Base-by-base conservation (phyloP, 2,888 invertebrate genomes). In the Busseola fusca region DNA sequence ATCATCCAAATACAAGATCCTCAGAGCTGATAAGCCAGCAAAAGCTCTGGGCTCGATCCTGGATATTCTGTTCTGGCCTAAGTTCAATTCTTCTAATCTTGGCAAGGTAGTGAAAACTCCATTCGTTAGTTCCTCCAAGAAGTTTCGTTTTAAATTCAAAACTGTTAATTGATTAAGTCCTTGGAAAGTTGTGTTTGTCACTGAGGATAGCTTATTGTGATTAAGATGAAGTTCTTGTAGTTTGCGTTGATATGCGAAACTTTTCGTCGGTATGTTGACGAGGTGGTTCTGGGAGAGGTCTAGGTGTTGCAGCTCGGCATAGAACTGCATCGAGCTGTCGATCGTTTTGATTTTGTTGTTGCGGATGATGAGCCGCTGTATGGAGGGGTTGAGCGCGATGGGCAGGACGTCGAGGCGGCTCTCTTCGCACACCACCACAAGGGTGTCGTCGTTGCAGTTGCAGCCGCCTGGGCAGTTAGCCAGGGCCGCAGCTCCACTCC, bases 311-410 rank as follows among this genome's bases (percentile, higher is more conserved):
- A 98, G 96, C 85, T 98, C 98, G 0, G 97, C 97, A 93, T 98
- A 98, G 94, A 98, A 98, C 90, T 98, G 98, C 93, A 98, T 98
- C 37, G 98, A 98, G 64, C 98, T 98, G 92, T 98, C 98, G 83
- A 98, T 98, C 25, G 98, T 98, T 91, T 98, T 98, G 87, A 98
- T 98, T 88, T 97, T 97, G 92, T 98, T 98, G 92, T 97, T 98
- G 87, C 97, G 97, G 78, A 98, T 97, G 84, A 98, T 97, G 87
- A 98, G 96, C 69, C 98, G 96, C 90, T 98, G 98, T 80, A 98
- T 98, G 87, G 98, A 98, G 56, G 99, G 99, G 94, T 99, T 99
- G 80, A 99, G 96, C 4, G 98, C 98, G 87, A 98, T 98, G 76
- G 98, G 98, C 77, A 99, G 97, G 69, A 98, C 98, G 94, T 98